phyloP scores from a whole-genome alignment of 2,797 vertebrate genomes.

The Chelmon rostratus region DNA sequence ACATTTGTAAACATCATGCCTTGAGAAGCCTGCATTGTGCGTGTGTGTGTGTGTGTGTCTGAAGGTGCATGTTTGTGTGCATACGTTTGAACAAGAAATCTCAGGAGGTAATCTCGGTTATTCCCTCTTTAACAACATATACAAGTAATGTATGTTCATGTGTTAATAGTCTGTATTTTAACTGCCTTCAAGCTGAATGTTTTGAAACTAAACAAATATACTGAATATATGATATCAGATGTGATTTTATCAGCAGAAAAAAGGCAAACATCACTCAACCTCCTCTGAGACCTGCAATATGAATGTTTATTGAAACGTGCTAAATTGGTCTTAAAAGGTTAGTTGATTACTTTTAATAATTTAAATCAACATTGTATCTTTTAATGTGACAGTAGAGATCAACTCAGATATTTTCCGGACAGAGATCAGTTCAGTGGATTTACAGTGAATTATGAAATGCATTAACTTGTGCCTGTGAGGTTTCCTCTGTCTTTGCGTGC shows the following conservation, averaged over 20 bases:
- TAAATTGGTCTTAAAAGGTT: slow-evolving; percentile 24
- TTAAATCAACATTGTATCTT: slow-evolving; percentile 3
- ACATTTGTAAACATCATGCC: slow-evolving; percentile 83
- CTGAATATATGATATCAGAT: slow-evolving; percentile 32
- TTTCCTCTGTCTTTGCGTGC: slow-evolving; percentile 68
- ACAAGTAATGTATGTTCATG: slow-evolving; percentile 48
- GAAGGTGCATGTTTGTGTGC: slow-evolving; percentile 35
- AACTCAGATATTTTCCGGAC: slow-evolving; percentile 30
- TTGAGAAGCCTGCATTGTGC: slow-evolving; percentile 63
- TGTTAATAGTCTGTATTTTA: slow-evolving; percentile 23
- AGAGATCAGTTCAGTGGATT: slow-evolving; percentile 25
- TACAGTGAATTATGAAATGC: slow-evolving; percentile 39
- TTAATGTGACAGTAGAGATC: neutral
- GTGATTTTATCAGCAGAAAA: slow-evolving; percentile 17
- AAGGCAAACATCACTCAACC: slow-evolving; percentile 16
- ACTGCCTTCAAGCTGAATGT: slow-evolving; percentile 62
- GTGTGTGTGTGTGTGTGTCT: slow-evolving; percentile 31
- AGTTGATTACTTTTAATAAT: slow-evolving; percentile 1
- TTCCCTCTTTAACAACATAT: slow-evolving; percentile 61
- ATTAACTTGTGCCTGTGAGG: slow-evolving; percentile 34
- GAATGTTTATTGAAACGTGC: slow-evolving; percentile 32
- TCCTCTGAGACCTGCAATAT: slow-evolving; percentile 28
- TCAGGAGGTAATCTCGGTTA: slow-evolving; percentile 75
- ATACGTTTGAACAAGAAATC: slow-evolving; percentile 61
- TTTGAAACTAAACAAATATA: slow-evolving; percentile 64